Percentiles rank a stretch among this genome's conserved stretches.
These are phyloP conservation scores for Epinotia nisella DNA, from an alignment of 2,888 invertebrate genomes.

Conservation along the genomic window DNA sequence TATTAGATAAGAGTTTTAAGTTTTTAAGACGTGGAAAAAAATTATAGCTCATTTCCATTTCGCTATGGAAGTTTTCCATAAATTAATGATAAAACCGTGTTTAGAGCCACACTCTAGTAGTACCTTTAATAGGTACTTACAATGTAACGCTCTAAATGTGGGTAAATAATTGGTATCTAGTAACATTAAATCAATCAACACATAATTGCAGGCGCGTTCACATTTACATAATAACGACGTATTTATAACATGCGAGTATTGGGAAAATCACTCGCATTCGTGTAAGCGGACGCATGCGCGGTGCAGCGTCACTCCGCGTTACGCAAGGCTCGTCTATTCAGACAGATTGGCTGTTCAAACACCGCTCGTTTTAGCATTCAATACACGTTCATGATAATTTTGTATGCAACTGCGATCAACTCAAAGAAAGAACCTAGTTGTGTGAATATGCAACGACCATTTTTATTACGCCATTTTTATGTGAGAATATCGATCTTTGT, in stretches of 20 bases:
- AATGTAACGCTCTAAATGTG: constrained; percentile 6
- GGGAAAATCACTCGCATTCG: constrained; percentile 59
- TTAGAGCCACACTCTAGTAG: neutral
- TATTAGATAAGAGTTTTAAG: constrained; percentile 5
- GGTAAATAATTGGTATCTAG: constrained; percentile 21
- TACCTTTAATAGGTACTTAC: neutral
- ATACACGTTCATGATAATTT: constrained; percentile 16
- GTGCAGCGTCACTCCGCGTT: constrained; percentile 32
- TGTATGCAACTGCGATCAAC: constrained; percentile 23
- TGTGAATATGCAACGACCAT: constrained; percentile 18
- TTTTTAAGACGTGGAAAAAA: constrained; percentile 2
- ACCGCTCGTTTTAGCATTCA: constrained; percentile 34
- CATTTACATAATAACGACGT: constrained; percentile 33
- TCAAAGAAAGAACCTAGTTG: constrained; percentile 17
- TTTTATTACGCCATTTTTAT: neutral
- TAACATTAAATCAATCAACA: constrained; percentile 28
- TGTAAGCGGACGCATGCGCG: constrained; percentile 45
- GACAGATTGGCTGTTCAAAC: constrained; percentile 42
- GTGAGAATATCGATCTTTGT: constrained; percentile 13
- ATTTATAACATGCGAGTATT: constrained; percentile 46
- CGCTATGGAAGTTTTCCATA: neutral
- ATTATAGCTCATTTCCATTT: constrained; percentile 17
- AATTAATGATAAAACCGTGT: constrained; percentile 7
- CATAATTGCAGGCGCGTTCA: constrained; percentile 22
- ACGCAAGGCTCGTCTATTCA: constrained; percentile 40